Evolutionary conservation across 2,888 invertebrate genomes (phyloP).

Genomic region (Apodemia zela): DNA sequence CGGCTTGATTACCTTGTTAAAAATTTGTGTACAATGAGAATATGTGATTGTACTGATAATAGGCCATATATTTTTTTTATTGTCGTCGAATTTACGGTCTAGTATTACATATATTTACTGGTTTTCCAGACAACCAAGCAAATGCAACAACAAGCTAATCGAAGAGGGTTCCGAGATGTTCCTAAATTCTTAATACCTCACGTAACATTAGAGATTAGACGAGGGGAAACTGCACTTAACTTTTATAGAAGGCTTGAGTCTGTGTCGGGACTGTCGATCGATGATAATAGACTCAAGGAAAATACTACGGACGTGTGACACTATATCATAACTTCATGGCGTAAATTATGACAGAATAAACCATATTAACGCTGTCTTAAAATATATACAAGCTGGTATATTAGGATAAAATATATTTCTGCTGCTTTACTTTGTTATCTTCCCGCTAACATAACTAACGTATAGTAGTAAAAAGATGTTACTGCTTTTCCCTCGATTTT

Average conservation of each 20-base stretch:
- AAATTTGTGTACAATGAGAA: too few species aligned
- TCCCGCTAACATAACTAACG: too few species aligned
- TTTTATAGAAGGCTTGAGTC: conserved; percentile 61
- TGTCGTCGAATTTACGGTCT: too few species aligned
- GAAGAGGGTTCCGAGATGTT: conserved; percentile 48
- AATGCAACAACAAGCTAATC: conserved; percentile 34
- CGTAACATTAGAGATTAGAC: conserved; percentile 72
- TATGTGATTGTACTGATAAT: too few species aligned
- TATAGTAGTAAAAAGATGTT: too few species aligned
- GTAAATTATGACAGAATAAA: neutral
- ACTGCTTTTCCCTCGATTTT: too few species aligned
- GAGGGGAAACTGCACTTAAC: conserved; percentile 63
- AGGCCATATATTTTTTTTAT: too few species aligned
- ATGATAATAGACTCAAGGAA: conserved; percentile 40
- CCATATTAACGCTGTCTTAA: too few species aligned
- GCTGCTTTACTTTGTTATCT: too few species aligned
- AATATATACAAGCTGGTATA: too few species aligned
- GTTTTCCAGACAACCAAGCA: conserved; percentile 1
- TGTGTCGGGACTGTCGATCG: conserved; percentile 49
- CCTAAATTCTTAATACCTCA: conserved; percentile 79
- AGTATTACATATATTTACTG: neutral
- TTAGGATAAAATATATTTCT: too few species aligned
- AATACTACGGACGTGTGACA: conserved; percentile 14
- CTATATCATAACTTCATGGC: neutral
- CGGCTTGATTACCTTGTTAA: too few species aligned